Evolutionary conservation across 2,113 vertebrate species (phyloP).

Genomic region (Corydoras sp.): DNA sequence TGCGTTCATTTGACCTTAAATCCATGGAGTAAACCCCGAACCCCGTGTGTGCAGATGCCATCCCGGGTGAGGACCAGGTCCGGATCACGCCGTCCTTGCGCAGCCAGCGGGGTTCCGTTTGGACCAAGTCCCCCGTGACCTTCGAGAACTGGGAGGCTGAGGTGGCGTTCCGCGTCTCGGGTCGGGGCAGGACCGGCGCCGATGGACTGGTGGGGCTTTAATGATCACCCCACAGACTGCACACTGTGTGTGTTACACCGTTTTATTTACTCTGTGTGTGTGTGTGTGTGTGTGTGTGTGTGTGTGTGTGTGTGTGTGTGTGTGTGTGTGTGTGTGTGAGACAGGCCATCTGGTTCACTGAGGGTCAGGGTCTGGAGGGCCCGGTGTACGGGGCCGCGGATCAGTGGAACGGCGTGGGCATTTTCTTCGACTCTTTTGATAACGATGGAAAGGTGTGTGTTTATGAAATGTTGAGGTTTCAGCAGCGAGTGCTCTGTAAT

Average conservation of each 20-base stretch:
- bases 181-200: conserved; percentile 87
- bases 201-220: conserved; percentile 81
- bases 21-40: too few relatives aligned
- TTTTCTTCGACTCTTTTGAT: conserved; percentile 98
- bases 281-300: conserved; percentile 28
- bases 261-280: background rate
- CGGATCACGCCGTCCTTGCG: conserved; percentile 90
- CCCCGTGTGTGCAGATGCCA: conserved; percentile 73
- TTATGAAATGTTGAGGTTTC: too few relatives aligned
- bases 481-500: background rate
- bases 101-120: conserved; percentile 87
- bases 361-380: conserved; percentile 82
- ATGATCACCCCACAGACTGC: background rate
- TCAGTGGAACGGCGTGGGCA: conserved; percentile 85
- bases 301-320: conserved; percentile 18
- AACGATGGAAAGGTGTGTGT: conserved; percentile 89
- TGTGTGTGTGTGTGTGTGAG: conserved; percentile 21
- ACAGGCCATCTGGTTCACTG: conserved; percentile 90
- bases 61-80: conserved; percentile 90
- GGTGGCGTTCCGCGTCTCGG: conserved; percentile 91
- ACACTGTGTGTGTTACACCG: background rate
- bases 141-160: conserved; percentile 89
- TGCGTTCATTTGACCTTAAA: too few relatives aligned
- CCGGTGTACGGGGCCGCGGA: conserved; percentile 91
- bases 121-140: conserved; percentile 79